A percentile compares a stretch with the other conserved stretches of the same genome.
phyloP scores from a whole-genome alignment of 2,113 vertebrate genomes.

The Origma solitaria region DNA sequence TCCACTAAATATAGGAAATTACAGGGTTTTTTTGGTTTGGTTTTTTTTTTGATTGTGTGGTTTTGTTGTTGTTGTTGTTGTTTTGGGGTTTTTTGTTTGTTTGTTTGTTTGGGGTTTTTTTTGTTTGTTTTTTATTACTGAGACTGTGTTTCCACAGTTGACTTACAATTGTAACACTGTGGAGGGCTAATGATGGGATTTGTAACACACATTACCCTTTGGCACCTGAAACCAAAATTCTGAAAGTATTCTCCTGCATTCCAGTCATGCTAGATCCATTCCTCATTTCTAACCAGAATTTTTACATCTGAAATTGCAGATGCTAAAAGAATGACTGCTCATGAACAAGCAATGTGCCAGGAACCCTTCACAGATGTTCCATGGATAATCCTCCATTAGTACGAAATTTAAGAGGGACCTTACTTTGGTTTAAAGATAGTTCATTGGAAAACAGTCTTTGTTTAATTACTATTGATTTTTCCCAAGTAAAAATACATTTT shows the following conservation, averaged over 20 bases:
- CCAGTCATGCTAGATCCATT: neutral
- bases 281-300: neutral
- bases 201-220: neutral
- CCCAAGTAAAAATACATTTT: neutral
- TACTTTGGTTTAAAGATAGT: neutral
- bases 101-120: too few species aligned
- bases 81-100: too few species aligned
- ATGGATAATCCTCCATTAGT: neutral
- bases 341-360: neutral
- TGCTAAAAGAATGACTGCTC: neutral
- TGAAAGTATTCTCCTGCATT: neutral
- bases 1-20: neutral
- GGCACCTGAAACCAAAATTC: neutral
- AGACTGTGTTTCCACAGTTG: neutral
- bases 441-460: neutral
- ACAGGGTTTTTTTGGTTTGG: too few species aligned
- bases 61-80: too few species aligned
- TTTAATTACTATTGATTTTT: neutral
- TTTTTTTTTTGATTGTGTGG: too few species aligned
- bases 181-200: neutral
- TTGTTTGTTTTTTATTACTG: neutral
- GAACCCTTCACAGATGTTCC: neutral
- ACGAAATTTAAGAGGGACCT: neutral
- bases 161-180: neutral
- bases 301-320: neutral